Evolutionary conservation across 2,888 invertebrate genomes (phyloP).

Genomic region (Flexamia atlantica): DNA sequence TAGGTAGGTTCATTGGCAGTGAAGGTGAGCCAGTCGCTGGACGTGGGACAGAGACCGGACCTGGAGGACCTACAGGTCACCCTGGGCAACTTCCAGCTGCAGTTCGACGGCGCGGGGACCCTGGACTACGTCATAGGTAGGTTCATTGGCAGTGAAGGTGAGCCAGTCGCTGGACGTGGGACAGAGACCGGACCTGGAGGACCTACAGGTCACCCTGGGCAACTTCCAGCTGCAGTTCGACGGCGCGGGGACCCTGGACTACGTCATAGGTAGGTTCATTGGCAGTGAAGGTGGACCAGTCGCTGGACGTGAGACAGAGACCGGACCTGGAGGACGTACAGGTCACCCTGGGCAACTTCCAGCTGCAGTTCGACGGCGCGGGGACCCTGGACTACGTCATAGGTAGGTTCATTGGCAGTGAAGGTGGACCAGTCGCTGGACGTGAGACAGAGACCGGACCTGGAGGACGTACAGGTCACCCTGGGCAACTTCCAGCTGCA

Average conservation of each 20-base stretch:
- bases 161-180: conserved; percentile 89
- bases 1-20: no score
- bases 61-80: conserved; percentile 88
- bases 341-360: conserved; percentile 90
- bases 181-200: conserved; percentile 83
- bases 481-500: conserved; percentile 91
- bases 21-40: conserved; percentile 86
- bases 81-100: conserved; percentile 89
- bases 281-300: conserved; percentile 82
- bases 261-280: no score
- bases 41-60: conserved; percentile 84
- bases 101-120: conserved; percentile 92
- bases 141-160: no score
- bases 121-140: conserved; percentile 78
- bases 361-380: conserved; percentile 89
- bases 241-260: conserved; percentile 91
- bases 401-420: no score
- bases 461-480: conserved; percentile 87
- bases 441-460: conserved; percentile 83
- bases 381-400: conserved; percentile 90
- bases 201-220: conserved; percentile 88
- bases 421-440: conserved; percentile 87
- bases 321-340: conserved; percentile 86
- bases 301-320: conserved; percentile 86
- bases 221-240: conserved; percentile 91